phyloP scores from a whole-genome alignment of 2,797 vertebrate genomes.

The Varecia variegata region DNA sequence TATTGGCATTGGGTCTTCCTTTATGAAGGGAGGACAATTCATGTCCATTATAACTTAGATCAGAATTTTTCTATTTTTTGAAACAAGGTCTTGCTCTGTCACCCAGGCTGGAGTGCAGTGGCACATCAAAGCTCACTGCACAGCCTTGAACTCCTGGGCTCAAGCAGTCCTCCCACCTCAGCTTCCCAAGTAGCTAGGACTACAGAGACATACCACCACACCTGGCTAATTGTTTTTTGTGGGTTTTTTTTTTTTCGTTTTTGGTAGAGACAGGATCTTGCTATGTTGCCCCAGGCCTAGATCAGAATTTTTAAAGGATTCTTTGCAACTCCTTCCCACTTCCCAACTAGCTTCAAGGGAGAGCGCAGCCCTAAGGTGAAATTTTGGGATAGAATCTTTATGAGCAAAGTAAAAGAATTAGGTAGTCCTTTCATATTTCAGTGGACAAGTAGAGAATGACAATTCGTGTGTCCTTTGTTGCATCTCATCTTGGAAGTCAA shows the following conservation, averaged over 20 bases:
- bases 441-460: not conserved
- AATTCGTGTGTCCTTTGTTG: not conserved
- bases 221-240: not conserved
- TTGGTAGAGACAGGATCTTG: not conserved
- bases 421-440: not conserved
- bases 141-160: not conserved
- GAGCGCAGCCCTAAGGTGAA: not conserved
- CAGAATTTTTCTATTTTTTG: not conserved
- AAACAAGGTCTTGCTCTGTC: not conserved
- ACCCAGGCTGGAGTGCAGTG: not conserved
- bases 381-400: not conserved
- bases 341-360: not conserved
- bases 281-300: not conserved
- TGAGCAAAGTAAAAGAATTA: not conserved
- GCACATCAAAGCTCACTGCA: not conserved
- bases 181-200: not conserved
- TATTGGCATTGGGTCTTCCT: not conserved
- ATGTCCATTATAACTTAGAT: not conserved
- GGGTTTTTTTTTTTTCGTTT: not conserved
- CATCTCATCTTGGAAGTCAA: not conserved
- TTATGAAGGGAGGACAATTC: not conserved
- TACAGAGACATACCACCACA: not conserved
- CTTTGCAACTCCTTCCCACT: not conserved
- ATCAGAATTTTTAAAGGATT: not conserved
- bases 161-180: not conserved